Percentiles rank a stretch among this genome's conserved stretches.
These are phyloP conservation scores for Ricordea florida DNA, from an alignment of 92 coral and sea anemone species.

Conservation along the genomic window DNA sequence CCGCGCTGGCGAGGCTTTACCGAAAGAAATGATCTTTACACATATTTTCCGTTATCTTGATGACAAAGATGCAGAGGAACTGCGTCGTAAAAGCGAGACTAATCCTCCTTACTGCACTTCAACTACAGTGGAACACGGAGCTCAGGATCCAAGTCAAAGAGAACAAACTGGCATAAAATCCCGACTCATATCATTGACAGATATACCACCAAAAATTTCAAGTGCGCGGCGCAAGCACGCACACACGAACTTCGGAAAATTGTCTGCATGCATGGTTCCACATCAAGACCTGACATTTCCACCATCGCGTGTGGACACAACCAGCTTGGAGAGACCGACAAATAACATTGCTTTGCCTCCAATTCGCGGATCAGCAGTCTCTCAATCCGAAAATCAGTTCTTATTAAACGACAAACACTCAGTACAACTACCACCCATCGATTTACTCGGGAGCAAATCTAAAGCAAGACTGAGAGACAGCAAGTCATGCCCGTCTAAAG, in stretches of 20 bases:
- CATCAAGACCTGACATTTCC: too few species aligned
- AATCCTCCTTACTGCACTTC: background rate
- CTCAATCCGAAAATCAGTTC: background rate
- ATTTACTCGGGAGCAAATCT: background rate
- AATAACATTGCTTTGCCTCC: background rate
- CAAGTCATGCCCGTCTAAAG: background rate
- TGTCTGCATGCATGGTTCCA: too few species aligned
- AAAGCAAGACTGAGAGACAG: background rate
- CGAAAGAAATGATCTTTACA: slow-evolving; percentile 48
- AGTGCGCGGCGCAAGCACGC: too few species aligned
- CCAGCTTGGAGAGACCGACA: background rate
- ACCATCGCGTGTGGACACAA: background rate
- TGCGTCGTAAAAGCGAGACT: background rate
- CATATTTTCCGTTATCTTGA: slow-evolving; percentile 37
- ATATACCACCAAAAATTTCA: too few species aligned
- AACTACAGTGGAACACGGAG: background rate
- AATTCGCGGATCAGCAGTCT: background rate
- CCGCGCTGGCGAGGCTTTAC: too few species aligned
- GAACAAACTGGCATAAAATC: too few species aligned
- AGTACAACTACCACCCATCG: slow-evolving; percentile 31
- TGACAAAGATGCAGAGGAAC: slow-evolving; percentile 27
- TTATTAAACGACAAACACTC: background rate
- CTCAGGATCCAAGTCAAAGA: too few species aligned
- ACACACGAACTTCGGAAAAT: too few species aligned
- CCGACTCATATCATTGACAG: too few species aligned